Conservation (phyloP, 2,888 invertebrate genomes). For the Emmelina monodactyla region DNA sequence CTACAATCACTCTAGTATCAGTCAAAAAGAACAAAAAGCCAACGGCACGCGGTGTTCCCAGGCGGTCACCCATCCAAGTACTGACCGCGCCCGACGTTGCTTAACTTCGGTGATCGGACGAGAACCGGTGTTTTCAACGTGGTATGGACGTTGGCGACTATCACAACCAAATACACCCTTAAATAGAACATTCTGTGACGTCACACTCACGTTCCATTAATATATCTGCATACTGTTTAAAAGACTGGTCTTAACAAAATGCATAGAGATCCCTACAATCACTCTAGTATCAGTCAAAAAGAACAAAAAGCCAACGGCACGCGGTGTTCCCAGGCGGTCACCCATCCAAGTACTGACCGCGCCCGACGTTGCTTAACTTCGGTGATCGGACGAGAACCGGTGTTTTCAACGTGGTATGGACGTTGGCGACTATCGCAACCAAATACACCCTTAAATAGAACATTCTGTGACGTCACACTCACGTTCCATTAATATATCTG, state of each 20-base stretch:
- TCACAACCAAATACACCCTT: no score
- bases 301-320: constrained; percentile 21
- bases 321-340: constrained; percentile 25
- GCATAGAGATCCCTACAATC: no score
- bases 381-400: constrained; percentile 31
- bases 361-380: constrained; percentile 29
- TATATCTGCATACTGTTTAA: no score
- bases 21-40: constrained; percentile 15
- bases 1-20: no score
- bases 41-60: constrained; percentile 23
- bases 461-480: no score
- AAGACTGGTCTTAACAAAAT: no score
- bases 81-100: constrained; percentile 29
- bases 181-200: no score
- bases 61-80: constrained; percentile 29
- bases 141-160: constrained; percentile 26
- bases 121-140: constrained; percentile 27
- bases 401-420: constrained; percentile 26
- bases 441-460: no score
- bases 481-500: no score
- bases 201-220: no score
- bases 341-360: constrained; percentile 29
- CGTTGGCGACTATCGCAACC: no score
- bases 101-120: constrained; percentile 31
- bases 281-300: no score